Evolutionary conservation across 2,888 invertebrate genomes (phyloP).

Genomic region (Dicyrtomina minuta): DNA sequence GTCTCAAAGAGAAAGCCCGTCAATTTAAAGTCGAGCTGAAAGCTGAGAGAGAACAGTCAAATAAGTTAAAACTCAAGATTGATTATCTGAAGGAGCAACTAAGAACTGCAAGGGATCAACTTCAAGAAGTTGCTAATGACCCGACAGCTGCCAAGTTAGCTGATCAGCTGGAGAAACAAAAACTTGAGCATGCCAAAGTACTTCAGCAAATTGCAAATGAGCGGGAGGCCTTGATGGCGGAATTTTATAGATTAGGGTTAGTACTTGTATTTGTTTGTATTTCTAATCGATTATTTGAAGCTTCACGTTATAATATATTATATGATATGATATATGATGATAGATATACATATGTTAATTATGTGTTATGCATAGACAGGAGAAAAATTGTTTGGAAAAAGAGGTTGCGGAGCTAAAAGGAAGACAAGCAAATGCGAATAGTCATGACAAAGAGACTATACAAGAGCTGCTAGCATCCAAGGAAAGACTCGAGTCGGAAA

Average conservation of each 20-base stretch:
- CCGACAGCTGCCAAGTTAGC: conserved; percentile 19
- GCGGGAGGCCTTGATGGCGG: conserved; percentile 10
- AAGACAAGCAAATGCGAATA: conserved; percentile 17
- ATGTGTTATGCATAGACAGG: conserved; percentile 22
- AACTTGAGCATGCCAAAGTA: conserved; percentile 25
- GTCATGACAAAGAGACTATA: conserved; percentile 29
- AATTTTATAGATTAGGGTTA: conserved; percentile 15
- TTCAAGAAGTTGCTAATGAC: conserved; percentile 32
- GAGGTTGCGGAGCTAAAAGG: conserved; percentile 30
- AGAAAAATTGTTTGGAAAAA: conserved; percentile 25
- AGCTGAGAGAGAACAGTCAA: conserved; percentile 34
- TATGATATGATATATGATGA: not conserved
- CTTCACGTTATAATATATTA: not conserved
- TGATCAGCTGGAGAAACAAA: conserved; percentile 25
- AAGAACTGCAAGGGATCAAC: conserved; percentile 27
- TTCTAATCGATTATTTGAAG: not conserved
- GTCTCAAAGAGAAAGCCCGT: conserved; percentile 33
- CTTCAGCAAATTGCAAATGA: conserved; percentile 17
- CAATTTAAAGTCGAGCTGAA: conserved; percentile 30
- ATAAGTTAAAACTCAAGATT: conserved; percentile 30
- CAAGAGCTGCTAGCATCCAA: conserved; percentile 37
- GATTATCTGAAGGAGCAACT: conserved; percentile 29
- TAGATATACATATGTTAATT: not conserved
- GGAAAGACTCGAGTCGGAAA: conserved; percentile 41
- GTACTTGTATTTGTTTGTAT: not conserved